Conservation (phyloP, 2,797 vertebrate genomes). For the Okamejei kenojei region DNA sequence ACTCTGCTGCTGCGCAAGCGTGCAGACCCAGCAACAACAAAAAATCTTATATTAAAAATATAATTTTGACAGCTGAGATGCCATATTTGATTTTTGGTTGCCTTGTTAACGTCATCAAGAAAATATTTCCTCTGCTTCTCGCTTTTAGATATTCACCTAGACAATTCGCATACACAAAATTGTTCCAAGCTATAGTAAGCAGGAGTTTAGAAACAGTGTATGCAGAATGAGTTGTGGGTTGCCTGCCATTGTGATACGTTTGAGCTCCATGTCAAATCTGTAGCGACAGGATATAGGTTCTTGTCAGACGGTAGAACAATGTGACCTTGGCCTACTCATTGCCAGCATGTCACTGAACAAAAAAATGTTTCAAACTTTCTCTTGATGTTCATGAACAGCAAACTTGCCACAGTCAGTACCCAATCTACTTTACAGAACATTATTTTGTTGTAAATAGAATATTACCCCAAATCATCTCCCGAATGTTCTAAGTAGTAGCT, state of each 20-base stretch:
- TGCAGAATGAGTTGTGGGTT: neutral
- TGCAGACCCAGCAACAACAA: too few relatives aligned
- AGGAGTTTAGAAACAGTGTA: neutral
- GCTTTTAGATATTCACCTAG: neutral
- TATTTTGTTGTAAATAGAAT: neutral
- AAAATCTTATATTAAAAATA: neutral
- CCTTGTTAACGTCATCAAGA: neutral
- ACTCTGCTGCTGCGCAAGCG: too few relatives aligned
- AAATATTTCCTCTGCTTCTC: neutral
- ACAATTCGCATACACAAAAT: neutral
- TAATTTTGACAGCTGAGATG: neutral
- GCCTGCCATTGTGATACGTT: neutral
- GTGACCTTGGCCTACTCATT: slow-evolving; percentile 1
- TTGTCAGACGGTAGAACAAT: neutral
- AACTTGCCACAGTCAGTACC: neutral
- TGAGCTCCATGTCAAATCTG: slow-evolving; percentile 4
- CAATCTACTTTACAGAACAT: neutral
- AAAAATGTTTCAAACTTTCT: slow-evolving; percentile 1
- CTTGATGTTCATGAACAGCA: neutral
- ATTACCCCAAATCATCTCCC: neutral
- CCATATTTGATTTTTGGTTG: neutral
- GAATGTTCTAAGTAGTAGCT: neutral
- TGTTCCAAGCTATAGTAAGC: neutral
- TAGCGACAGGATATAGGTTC: neutral
- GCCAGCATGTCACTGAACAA: neutral